Base-by-base conservation (phyloP, 1,140 invertebrate genomes). In the Drosophila tsacasi region DNA sequence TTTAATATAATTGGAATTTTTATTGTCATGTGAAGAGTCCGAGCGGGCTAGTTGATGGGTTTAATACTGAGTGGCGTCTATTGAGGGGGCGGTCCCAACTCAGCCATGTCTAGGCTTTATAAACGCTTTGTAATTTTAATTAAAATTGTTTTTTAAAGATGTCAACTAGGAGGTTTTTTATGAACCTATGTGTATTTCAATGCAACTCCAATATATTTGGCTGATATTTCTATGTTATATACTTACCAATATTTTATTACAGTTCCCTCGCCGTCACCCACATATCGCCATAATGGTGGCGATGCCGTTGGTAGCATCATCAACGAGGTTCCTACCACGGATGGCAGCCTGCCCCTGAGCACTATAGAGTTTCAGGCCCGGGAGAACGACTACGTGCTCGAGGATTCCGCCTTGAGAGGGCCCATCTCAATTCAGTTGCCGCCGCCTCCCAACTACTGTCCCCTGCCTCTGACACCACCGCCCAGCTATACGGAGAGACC, bases 1-100 rank as follows among this genome's bases (percentile, higher is more conserved):
- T 52, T 55, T 60, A 62, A 81, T 79, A 71, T 81, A 85, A 85
- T 85, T 77, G 83, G 83, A 86, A 82, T 86, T 87, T 87, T 77
- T 80, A 87, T 87, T 64, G 75, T 71, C 65, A 71, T 47, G 66
- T 40, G 74, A 69, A 69, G 75, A n/a, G 35, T 44, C 4, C 15
- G 21, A 62, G 55, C 7, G 27, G 66, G 37, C 6, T 47, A 23
- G 35, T 32, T 23, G 12, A 19, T 37, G 19, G 23, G 19, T 9
- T 50, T 35, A 9, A 10, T 2, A 9, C 52, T 17, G 32, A 66
- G 27, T 25, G 30, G 17, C 15, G 30, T 25, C 58, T 35, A 23
- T 44, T 46, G 19, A 58, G 37, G 35, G 21, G 63, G 55, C 63
- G 23, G n/a, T 47, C 17, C 7, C 27, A 52, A 25, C 60, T 52